Evolutionary conservation across 2,113 vertebrate genomes (phyloP).

Genomic region (Zeus faber): DNA sequence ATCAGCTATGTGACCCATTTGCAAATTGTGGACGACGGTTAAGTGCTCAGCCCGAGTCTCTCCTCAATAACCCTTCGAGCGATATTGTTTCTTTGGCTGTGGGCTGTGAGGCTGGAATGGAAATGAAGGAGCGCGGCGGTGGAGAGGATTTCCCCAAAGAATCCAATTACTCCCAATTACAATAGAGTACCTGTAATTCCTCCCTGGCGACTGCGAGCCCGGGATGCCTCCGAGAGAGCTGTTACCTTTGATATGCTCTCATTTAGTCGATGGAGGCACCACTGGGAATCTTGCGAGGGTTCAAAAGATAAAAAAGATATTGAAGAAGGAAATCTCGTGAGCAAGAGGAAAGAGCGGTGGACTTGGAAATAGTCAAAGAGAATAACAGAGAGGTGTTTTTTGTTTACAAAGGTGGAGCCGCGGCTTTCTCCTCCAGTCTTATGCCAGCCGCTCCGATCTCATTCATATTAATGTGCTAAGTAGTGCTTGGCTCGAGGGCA

Average conservation of each 20-base stretch:
- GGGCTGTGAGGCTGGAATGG: slow-evolving; percentile 7
- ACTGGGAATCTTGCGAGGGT: slow-evolving; percentile 1
- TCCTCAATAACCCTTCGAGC: neutral
- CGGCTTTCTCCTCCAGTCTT: neutral
- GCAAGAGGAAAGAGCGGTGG: neutral
- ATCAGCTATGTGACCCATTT: neutral
- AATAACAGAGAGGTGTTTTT: too few relatives aligned
- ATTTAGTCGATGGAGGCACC: slow-evolving; percentile 13
- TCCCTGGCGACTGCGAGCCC: slow-evolving; percentile 11
- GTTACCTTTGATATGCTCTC: slow-evolving; percentile 14
- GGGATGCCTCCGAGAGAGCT: slow-evolving; percentile 6
- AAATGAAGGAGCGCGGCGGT: slow-evolving; percentile 2
- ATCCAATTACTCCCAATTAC: slow-evolving; percentile 24
- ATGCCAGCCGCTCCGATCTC: slow-evolving; percentile 1
- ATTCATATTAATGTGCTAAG: slow-evolving; percentile 24
- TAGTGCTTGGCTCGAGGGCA: neutral
- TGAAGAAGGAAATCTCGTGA: too few relatives aligned
- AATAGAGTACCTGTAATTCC: slow-evolving; percentile 16
- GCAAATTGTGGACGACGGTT: neutral
- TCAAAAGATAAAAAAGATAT: neutral
- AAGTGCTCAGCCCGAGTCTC: neutral
- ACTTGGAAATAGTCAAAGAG: too few relatives aligned
- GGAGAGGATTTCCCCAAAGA: slow-evolving; percentile 12
- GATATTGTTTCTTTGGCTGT: slow-evolving; percentile 8
- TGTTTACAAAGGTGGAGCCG: neutral